Evolutionary conservation across 2,888 invertebrate species (phyloP).

Genomic region (Aphodius sticticus): DNA sequence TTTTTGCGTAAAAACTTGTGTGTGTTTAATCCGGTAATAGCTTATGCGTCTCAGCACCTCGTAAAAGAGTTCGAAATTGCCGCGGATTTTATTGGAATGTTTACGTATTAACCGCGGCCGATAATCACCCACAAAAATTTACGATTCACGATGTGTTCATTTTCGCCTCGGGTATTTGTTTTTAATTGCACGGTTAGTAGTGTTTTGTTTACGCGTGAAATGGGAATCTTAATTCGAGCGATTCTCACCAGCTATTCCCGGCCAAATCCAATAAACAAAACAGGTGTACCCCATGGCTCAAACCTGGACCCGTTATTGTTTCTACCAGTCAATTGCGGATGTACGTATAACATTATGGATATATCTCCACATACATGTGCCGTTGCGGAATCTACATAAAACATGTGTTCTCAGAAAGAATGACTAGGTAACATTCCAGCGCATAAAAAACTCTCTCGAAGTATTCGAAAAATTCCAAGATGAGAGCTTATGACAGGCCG

Average conservation of each 20-base stretch:
- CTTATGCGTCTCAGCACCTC: background rate
- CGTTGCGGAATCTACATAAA: background rate
- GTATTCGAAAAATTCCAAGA: slow-evolving; percentile 21
- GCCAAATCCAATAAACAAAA: slow-evolving; percentile 11
- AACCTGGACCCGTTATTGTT: background rate
- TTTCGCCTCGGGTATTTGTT: background rate
- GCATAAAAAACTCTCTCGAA: slow-evolving; percentile 8
- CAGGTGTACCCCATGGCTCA: background rate
- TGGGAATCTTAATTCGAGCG: background rate
- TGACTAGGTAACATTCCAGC: slow-evolving; percentile 12
- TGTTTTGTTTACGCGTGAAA: background rate
- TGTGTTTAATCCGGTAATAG: too few species aligned
- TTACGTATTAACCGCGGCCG: background rate
- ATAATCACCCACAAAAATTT: slow-evolving; percentile 9
- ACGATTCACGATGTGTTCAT: background rate
- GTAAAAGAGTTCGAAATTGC: background rate
- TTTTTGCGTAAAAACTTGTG: too few species aligned
- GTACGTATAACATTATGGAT: background rate
- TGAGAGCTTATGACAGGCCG: slow-evolving; percentile 13
- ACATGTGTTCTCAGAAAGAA: slow-evolving; percentile 8
- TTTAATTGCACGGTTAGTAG: background rate
- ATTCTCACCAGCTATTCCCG: background rate
- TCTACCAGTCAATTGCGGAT: background rate
- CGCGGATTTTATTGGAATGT: slow-evolving; percentile 13
- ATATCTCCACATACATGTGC: background rate